These are phyloP conservation scores for Octodon degus DNA, from an alignment of 2,113 vertebrate genomes.

Conservation along the genomic window DNA sequence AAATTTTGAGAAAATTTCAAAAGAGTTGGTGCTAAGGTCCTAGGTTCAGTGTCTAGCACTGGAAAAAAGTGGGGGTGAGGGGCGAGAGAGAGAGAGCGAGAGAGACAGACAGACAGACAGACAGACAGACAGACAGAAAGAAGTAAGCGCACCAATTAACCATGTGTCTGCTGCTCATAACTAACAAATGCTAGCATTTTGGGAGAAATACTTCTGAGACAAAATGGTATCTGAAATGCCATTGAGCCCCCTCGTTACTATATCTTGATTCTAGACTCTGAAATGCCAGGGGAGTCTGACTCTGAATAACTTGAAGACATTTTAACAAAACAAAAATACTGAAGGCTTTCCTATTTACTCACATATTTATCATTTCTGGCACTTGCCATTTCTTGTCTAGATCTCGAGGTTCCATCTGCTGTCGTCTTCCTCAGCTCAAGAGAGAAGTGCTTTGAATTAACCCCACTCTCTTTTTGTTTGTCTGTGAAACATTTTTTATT, in stretches of 20 bases:
- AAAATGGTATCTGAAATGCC: neutral
- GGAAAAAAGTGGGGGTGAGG: neutral
- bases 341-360: neutral
- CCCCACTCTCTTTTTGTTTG: neutral
- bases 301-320: neutral
- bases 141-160: neutral
- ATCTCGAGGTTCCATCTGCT: neutral
- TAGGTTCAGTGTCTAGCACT: neutral
- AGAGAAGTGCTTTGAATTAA: neutral
- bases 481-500: neutral
- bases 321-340: conserved; percentile 37
- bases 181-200: neutral
- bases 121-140: neutral
- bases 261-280: conserved; percentile 15
- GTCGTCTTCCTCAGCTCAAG: neutral
- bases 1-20: neutral
- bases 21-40: neutral
- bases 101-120: no score
- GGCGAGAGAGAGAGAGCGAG: neutral
- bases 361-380: neutral
- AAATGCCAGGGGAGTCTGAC: neutral
- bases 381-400: neutral
- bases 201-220: neutral
- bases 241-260: neutral
- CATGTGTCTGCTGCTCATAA: neutral